Conservation (phyloP, 2,797 vertebrate genomes). For the Pogonophryne albipinna region DNA sequence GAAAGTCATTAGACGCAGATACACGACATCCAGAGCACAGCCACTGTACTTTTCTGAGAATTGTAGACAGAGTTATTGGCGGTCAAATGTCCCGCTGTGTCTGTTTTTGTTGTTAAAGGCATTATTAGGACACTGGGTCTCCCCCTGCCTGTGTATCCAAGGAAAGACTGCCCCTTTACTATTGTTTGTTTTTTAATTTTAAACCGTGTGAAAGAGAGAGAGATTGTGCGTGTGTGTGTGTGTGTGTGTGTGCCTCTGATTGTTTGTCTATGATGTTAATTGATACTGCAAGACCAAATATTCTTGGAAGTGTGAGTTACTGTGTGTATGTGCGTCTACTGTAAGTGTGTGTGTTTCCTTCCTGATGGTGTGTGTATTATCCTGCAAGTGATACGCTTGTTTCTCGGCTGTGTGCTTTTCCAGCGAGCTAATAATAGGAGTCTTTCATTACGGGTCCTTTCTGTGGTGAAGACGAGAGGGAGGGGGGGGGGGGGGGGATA, state of each 20-base stretch:
- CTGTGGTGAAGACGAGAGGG: conserved; percentile 31
- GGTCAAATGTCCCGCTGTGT: conserved; percentile 8
- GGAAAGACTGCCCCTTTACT: conserved; percentile 25
- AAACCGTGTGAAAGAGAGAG: conserved; percentile 19
- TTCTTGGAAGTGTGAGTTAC: neutral
- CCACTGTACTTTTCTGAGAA: conserved; percentile 37
- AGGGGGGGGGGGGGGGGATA: conserved; percentile 32
- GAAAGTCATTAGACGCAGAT: conserved; percentile 20
- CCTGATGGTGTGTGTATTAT: conserved; percentile 1
- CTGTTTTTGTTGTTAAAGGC: conserved; percentile 55
- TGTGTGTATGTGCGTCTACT: neutral
- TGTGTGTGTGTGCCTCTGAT: neutral
- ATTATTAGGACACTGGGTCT: neutral
- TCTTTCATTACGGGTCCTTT: conserved; percentile 65
- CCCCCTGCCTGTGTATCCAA: conserved; percentile 24
- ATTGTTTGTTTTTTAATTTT: conserved; percentile 48
- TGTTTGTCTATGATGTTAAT: neutral
- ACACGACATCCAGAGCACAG: conserved; percentile 6
- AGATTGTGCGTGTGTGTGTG: conserved; percentile 8
- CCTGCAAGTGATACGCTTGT: conserved; percentile 41
- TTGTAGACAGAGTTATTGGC: conserved; percentile 11
- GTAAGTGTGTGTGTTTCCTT: conserved; percentile 19
- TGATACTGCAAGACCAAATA: neutral
- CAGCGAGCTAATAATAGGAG: conserved; percentile 62
- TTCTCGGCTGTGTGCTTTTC: conserved; percentile 48